phyloP scores from a whole-genome alignment of 2,888 invertebrate species.

The Digitonthophagus gazella region DNA sequence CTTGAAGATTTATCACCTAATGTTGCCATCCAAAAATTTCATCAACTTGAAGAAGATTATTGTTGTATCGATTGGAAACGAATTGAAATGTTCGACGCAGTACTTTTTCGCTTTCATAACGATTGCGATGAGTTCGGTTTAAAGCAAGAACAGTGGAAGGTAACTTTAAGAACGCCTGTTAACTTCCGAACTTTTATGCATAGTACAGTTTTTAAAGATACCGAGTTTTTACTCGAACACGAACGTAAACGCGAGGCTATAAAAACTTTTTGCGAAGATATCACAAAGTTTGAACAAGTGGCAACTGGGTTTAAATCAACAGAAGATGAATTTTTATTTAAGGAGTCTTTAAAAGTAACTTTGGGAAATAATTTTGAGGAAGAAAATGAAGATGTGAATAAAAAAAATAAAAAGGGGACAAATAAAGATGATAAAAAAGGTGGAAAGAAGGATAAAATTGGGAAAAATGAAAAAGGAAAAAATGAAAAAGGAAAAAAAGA shows the following conservation, averaged over 20 bases:
- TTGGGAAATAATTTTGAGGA: neutral
- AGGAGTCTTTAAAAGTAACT: slow-evolving; percentile 20
- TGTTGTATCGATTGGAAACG: slow-evolving; percentile 20
- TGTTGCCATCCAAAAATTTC: slow-evolving; percentile 22
- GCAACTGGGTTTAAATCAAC: slow-evolving; percentile 9
- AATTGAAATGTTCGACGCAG: slow-evolving; percentile 19
- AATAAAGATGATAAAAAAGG: slow-evolving; percentile 4
- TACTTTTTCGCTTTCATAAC: slow-evolving; percentile 25
- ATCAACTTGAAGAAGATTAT: slow-evolving; percentile 17
- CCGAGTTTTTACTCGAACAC: slow-evolving; percentile 14
- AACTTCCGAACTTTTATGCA: slow-evolving; percentile 21
- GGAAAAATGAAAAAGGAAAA: slow-evolving; percentile 10
- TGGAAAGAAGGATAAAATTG: no score
- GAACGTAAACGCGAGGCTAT: slow-evolving; percentile 9
- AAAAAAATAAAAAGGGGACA: slow-evolving; percentile 12
- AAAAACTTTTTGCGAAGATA: slow-evolving; percentile 12
- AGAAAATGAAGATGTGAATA: slow-evolving; percentile 1
- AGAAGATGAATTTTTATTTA: slow-evolving; percentile 22
- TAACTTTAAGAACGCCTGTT: slow-evolving; percentile 21
- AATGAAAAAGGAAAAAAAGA: slow-evolving; percentile 4
- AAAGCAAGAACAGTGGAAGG: slow-evolving; percentile 18
- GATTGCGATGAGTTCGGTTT: slow-evolving; percentile 26
- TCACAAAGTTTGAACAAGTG: slow-evolving; percentile 14
- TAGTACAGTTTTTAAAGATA: slow-evolving; percentile 17
- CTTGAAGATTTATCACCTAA: slow-evolving; percentile 20